Percentiles rank a stretch among this genome's conserved stretches.
These are phyloP conservation scores for Pristionchus exspectatus DNA, from an alignment of 2,888 invertebrate species.

Conservation along the genomic window DNA sequence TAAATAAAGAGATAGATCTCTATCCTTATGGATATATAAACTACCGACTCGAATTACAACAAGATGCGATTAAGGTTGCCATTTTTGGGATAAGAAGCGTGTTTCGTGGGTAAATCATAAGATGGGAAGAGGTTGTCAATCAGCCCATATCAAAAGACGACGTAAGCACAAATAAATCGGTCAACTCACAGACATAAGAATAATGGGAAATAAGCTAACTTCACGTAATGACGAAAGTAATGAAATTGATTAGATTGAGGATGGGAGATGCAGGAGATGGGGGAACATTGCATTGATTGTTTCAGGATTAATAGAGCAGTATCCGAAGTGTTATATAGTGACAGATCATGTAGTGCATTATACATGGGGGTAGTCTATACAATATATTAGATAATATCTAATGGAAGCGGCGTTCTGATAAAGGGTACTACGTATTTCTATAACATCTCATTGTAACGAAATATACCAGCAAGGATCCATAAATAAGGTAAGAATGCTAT, in stretches of 20 bases:
- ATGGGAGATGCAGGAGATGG: background rate
- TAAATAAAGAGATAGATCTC: conserved; percentile 25
- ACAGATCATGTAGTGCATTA: background rate
- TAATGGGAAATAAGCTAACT: background rate
- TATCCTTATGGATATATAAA: background rate
- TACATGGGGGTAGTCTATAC: background rate
- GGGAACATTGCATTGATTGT: background rate
- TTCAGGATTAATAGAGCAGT: background rate
- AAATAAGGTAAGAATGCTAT: conserved; percentile 32
- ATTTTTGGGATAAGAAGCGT: conserved; percentile 1
- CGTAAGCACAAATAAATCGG: conserved; percentile 45
- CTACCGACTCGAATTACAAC: conserved; percentile 40
- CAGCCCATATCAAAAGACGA: conserved; percentile 51
- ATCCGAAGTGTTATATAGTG: background rate
- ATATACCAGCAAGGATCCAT: conserved; percentile 5
- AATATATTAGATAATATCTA: background rate
- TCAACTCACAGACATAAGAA: conserved; percentile 24
- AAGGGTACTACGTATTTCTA: conserved; percentile 47
- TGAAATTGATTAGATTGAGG: background rate
- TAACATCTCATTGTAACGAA: conserved; percentile 29
- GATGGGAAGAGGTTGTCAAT: conserved; percentile 50
- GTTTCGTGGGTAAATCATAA: background rate
- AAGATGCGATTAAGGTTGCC: background rate
- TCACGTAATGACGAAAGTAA: conserved; percentile 17
- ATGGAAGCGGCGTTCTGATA: background rate